These are phyloP conservation scores for Myopa tessellatipennis DNA, from an alignment of 2,888 invertebrate species.

Conservation along the genomic window DNA sequence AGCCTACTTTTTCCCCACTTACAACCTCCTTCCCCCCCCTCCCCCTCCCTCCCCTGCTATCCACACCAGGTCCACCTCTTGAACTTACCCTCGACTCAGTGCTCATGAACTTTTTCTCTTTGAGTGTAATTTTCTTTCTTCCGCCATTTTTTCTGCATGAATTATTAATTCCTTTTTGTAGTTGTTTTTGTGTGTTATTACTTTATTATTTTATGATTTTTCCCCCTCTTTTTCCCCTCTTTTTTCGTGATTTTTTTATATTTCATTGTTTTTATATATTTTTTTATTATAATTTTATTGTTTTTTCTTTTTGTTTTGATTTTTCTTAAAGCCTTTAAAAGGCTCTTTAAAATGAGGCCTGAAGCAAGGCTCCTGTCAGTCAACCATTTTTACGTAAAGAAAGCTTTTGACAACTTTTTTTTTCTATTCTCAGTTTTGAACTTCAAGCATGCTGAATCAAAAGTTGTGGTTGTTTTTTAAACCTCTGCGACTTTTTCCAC, in stretches of 20 bases:
- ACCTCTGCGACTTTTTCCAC: too few species aligned
- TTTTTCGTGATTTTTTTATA: not conserved
- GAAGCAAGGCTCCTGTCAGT: not conserved
- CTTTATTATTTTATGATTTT: too few species aligned
- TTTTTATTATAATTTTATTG: not conserved
- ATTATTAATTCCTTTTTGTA: not conserved
- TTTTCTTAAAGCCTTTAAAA: too few species aligned
- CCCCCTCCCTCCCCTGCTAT: not conserved
- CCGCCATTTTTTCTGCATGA: conserved; percentile 5
- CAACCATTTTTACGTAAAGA: not conserved
- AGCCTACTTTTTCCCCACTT: too few species aligned
- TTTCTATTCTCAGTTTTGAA: not conserved
- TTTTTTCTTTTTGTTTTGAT: too few species aligned
- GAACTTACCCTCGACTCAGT: not conserved
- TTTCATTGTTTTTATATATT: not conserved
- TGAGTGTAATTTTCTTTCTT: conserved; percentile 8
- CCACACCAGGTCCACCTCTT: too few species aligned
- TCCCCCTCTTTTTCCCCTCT: not conserved
- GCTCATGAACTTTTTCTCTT: conserved; percentile 3
- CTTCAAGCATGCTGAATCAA: not conserved
- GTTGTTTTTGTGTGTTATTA: not conserved
- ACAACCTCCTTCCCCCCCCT: not conserved
- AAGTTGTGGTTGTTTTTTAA: too few species aligned
- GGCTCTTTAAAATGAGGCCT: too few species aligned
- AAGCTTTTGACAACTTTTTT: not conserved